Percentiles rank a stretch among this genome's conserved stretches.
These are phyloP conservation scores for Muscicapa comitata DNA, from an alignment of 2,797 vertebrate genomes.

Conservation along the genomic window DNA sequence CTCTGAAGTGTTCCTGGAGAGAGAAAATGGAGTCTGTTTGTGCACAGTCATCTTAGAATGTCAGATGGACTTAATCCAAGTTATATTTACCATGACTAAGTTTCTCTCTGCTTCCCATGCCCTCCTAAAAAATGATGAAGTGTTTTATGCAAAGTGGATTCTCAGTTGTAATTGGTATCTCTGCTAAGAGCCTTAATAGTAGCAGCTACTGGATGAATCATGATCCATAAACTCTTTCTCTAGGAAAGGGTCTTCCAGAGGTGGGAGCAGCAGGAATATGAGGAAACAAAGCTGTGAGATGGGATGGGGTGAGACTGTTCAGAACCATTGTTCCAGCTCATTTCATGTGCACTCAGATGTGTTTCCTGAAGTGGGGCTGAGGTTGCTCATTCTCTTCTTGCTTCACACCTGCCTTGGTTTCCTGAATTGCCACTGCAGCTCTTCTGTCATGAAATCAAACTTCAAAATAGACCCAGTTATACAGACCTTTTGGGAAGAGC, in stretches of 20 bases:
- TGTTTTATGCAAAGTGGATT: neutral
- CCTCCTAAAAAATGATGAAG: neutral
- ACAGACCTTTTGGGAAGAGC: neutral
- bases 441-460: neutral
- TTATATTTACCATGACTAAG: neutral
- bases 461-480: neutral
- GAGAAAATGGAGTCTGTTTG: neutral
- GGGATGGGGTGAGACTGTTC: neutral
- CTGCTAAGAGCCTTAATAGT: neutral
- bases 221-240: neutral
- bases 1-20: neutral
- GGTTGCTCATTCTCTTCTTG: neutral
- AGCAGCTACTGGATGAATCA: neutral
- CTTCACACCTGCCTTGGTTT: neutral
- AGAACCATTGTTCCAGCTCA: neutral
- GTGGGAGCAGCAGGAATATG: neutral
- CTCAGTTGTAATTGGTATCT: neutral
- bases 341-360: neutral
- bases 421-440: neutral
- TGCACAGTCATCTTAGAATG: neutral
- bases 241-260: neutral
- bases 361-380: neutral
- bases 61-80: neutral
- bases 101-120: neutral
- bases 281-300: neutral